These are phyloP conservation scores for Hypocryptadius cinnamomeus DNA, from an alignment of 2,113 vertebrate species.

Conservation along the genomic window DNA sequence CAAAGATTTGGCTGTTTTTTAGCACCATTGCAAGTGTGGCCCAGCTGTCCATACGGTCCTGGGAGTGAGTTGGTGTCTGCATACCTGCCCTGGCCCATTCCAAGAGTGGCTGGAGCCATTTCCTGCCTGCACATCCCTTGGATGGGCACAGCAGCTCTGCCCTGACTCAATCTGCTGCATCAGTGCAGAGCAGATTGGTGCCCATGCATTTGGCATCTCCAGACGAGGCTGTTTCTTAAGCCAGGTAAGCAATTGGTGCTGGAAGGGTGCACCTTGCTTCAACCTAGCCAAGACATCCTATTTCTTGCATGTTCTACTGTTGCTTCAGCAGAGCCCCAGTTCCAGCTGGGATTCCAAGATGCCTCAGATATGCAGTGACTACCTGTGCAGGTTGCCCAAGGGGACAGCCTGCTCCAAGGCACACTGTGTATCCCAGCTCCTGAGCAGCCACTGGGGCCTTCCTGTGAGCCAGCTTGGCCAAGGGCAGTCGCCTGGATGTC, in stretches of 20 bases:
- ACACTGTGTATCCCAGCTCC: accelerated
- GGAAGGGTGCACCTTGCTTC: neutral
- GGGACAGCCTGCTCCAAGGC: neutral
- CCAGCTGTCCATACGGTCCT: neutral
- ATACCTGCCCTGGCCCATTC: neutral
- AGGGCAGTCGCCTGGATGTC: neutral
- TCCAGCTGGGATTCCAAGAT: neutral
- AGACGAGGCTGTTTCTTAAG: neutral
- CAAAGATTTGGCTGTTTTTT: neutral
- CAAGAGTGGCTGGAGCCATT: neutral
- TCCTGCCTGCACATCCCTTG: neutral
- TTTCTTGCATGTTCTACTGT: neutral
- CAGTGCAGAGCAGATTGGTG: neutral
- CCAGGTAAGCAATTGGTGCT: neutral
- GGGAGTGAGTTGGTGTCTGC: neutral
- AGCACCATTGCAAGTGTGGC: neutral
- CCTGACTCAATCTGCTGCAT: accelerated
- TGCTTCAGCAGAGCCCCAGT: neutral
- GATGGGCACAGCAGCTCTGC: neutral
- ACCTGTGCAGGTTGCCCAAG: neutral
- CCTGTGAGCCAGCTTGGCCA: neutral
- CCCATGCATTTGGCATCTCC: accelerated
- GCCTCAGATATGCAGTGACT: accelerated
- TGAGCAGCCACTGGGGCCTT: neutral
- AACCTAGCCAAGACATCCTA: neutral